These are phyloP conservation scores for Gnathonemus longibarbis DNA, from an alignment of 2,113 vertebrate species.

Conservation along the genomic window DNA sequence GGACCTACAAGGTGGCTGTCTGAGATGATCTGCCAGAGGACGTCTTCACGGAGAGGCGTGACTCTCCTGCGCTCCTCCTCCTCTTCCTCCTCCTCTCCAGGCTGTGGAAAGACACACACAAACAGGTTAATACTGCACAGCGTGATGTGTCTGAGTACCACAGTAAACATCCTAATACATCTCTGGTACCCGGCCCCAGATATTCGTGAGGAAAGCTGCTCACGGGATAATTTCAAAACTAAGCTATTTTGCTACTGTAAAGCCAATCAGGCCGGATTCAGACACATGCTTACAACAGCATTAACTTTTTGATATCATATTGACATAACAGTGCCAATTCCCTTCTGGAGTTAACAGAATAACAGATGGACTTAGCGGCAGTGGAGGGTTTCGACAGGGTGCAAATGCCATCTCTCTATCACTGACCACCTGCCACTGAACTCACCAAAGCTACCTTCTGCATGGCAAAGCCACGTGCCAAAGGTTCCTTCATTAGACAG, in stretches of 20 bases:
- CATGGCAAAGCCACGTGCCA: not conserved
- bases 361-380: not conserved
- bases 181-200: not conserved
- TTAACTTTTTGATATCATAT: not conserved
- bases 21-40: slow-evolving; percentile 52
- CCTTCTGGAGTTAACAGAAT: not conserved
- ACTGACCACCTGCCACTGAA: not conserved
- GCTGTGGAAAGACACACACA: slow-evolving; percentile 51
- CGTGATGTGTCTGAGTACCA: not conserved
- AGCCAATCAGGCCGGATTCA: not conserved
- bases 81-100: slow-evolving; percentile 58
- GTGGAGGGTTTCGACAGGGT: not conserved
- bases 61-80: slow-evolving; percentile 39
- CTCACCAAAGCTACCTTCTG: not conserved
- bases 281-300: not conserved
- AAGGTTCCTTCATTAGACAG: slow-evolving; percentile 7
- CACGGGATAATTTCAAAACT: not conserved
- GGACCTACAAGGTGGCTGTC: slow-evolving; percentile 35
- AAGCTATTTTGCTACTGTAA: not conserved
- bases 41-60: slow-evolving; percentile 47
- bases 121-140: not conserved
- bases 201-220: not conserved
- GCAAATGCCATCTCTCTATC: not conserved
- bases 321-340: not conserved
- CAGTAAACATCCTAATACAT: not conserved